Evolutionary conservation across 2,113 vertebrate species (phyloP), one percentile per base, ranked within the genome.

Genomic region (Sinocyclocheilus rhinocerous): DNA sequence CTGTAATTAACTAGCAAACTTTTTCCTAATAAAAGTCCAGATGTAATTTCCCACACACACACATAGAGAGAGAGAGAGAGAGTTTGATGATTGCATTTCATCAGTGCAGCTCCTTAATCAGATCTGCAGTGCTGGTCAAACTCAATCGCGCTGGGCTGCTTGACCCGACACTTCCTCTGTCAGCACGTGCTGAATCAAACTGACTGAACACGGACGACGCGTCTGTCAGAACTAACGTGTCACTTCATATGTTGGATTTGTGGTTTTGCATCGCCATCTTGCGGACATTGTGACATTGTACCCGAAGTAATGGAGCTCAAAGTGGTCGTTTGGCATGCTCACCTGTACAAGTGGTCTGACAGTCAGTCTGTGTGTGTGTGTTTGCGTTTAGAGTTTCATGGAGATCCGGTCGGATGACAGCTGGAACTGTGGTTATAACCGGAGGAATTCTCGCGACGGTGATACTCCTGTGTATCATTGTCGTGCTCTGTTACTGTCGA

Each of bases 351-450:
- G 0, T 10, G 18, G 20, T 33, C 50, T 78, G 52, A 36, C 12
- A 10, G 16, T 88, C 57, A 84, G 90, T 79, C 83, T 90, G 26
- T 26, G 26, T 26, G 26, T 26, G 26, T 26, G 26, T 26, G 42
- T 26, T 45, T 9, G 2, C 42, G 2, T 45, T 87, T 93, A 97
- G 96, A 96, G 96, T 97, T 99, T 96, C 95, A 99, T 99, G 97
- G 98, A 97, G 97, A 97, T 92, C 91, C 92, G 98, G 95, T 96
- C 98, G 98, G 96, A 99, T 99, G 98, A 99, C 97, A 97, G 98
- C 98, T 91, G 98, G 98, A 98, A 99, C 98, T 92, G 98, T 99
- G 94, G 98, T 99, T 93, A 99, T 99, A 96, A 99, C 98, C 42
- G 98, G 98, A 92, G 98, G 98, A 97, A 99, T 99, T 94, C 97